These are phyloP conservation scores for Nemotelus nigrinus DNA, from an alignment of 2,888 invertebrate genomes.

Conservation along the genomic window DNA sequence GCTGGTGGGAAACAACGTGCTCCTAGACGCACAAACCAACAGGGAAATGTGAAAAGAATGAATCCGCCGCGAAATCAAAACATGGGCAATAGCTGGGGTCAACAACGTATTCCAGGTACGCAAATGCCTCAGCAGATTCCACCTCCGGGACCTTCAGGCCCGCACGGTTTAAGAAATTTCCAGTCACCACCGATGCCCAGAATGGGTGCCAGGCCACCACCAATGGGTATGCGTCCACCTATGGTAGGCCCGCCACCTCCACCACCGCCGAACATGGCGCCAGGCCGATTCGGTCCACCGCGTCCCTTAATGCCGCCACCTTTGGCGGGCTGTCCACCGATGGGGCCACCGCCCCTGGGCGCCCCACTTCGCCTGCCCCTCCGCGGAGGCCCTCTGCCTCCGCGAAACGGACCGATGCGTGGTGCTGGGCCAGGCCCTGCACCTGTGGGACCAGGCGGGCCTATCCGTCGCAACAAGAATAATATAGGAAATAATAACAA, in stretches of 20 bases:
- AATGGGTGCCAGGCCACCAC: slow-evolving; percentile 52
- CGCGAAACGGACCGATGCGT: slow-evolving; percentile 22
- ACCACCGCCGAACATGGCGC: slow-evolving; percentile 40
- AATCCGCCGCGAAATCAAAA: slow-evolving; percentile 39
- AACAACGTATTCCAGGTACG: slow-evolving; percentile 48
- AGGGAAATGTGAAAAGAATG: slow-evolving; percentile 27
- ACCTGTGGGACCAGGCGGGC: slow-evolving; percentile 23
- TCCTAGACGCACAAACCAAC: slow-evolving; percentile 12
- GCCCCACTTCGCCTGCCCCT: slow-evolving; percentile 35
- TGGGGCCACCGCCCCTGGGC: slow-evolving; percentile 42
- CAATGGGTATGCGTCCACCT: slow-evolving; percentile 55
- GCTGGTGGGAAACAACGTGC: slow-evolving; percentile 15
- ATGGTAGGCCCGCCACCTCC: slow-evolving; percentile 60
- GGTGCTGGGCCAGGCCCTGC: slow-evolving; percentile 27
- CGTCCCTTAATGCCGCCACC: slow-evolving; percentile 50
- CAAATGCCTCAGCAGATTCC: slow-evolving; percentile 20
- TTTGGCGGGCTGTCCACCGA: slow-evolving; percentile 49
- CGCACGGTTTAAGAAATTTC: slow-evolving; percentile 51
- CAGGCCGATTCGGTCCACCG: slow-evolving; percentile 45
- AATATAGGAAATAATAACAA: slow-evolving; percentile 14
- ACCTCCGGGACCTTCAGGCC: slow-evolving; percentile 28
- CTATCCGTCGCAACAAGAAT: slow-evolving; percentile 48
- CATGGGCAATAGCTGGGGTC: slow-evolving; percentile 44
- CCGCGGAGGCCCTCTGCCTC: slow-evolving; percentile 36
- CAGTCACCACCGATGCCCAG: slow-evolving; percentile 53